phyloP scores from a whole-genome alignment of 2,888 invertebrate species.

The Agrypnus murinus region DNA sequence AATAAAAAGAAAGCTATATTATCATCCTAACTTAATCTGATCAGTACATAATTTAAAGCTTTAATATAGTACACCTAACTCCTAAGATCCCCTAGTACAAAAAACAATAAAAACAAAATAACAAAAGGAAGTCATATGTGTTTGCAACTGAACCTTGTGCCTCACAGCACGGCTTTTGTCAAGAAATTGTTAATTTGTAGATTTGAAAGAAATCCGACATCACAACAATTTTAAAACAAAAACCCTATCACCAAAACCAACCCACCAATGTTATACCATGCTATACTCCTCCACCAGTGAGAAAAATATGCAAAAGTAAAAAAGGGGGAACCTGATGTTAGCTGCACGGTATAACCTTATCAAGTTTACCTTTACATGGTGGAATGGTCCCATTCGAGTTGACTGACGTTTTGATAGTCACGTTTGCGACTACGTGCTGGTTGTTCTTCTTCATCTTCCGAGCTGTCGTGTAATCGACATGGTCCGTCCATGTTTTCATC shows the following conservation, averaged over 20 bases:
- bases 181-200: constrained; percentile 17
- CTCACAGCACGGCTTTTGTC: constrained; percentile 38
- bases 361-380: constrained; percentile 75
- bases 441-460: constrained; percentile 73
- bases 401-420: constrained; percentile 83
- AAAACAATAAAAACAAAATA: constrained; percentile 14
- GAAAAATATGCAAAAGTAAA: constrained; percentile 14
- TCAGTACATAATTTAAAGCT: constrained; percentile 26
- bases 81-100: background rate
- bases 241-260: constrained; percentile 42
- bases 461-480: constrained; percentile 74
- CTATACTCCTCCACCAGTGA: constrained; percentile 10
- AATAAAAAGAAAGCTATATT: too few species aligned
- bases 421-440: constrained; percentile 69
- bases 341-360: constrained; percentile 34
- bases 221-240: constrained; percentile 1
- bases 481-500: constrained; percentile 67
- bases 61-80: background rate
- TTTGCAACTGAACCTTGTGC: constrained; percentile 48
- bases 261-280: constrained; percentile 39
- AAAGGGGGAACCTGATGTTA: constrained; percentile 24
- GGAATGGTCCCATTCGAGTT: constrained; percentile 86
- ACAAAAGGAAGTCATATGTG: constrained; percentile 36
- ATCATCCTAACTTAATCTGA: too few species aligned
- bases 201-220: background rate